These are phyloP conservation scores for Diadema setosum DNA, from an alignment of 35 echinoderm and acorn worm species.

Conservation along the genomic window DNA sequence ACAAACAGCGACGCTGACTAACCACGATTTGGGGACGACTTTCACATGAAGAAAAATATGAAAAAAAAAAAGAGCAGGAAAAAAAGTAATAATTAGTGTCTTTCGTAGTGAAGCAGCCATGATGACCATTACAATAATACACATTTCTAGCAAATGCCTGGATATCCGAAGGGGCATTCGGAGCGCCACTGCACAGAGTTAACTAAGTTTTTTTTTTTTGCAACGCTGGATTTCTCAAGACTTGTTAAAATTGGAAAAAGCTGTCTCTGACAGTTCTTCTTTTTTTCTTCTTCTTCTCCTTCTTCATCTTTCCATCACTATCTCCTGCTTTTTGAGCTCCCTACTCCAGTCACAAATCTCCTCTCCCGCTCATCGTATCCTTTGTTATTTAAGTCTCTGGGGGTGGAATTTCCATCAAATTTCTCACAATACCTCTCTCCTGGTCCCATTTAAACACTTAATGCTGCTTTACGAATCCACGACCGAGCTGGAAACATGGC, in stretches of 20 bases:
- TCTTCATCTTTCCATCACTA: no score
- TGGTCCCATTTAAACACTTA: no score
- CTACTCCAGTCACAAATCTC: no score
- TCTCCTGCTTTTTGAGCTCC: no score
- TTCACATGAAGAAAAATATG: background rate
- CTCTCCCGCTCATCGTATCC: no score
- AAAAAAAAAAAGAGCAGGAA: background rate
- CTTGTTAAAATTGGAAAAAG: background rate
- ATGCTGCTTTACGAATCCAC: no score
- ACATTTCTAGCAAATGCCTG: background rate
- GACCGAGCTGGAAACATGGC: no score
- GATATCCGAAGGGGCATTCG: background rate
- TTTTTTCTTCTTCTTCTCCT: background rate
- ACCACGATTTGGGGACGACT: background rate
- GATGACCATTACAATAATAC: background rate
- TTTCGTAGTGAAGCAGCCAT: background rate
- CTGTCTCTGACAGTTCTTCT: background rate
- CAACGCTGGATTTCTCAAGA: background rate
- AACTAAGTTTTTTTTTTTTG: no score
- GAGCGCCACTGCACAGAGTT: background rate
- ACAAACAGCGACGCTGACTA: conserved; percentile 7
- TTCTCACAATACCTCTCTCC: no score
- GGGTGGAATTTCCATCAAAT: no score
- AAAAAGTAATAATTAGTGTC: no score
- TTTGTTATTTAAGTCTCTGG: no score